Conservation (phyloP, 2,113 vertebrate genomes). For the Etia nguti region DNA sequence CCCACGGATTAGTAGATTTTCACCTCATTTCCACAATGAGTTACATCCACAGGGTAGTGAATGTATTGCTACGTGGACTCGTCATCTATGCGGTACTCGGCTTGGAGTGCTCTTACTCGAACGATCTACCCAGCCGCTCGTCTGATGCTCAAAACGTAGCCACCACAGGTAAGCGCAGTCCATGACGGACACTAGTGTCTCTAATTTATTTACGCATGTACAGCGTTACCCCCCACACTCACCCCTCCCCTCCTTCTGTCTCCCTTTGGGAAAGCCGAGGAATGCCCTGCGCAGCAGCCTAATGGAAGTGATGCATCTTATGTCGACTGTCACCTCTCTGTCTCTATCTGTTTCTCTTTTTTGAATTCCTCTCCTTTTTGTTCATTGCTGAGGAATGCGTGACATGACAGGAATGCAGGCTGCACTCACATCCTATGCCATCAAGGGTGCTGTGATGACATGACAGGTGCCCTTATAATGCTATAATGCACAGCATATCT, state of each 20-base stretch:
- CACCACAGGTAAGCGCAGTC: constrained; percentile 65
- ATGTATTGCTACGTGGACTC: constrained; percentile 77
- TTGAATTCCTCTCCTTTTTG: neutral
- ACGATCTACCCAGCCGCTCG: constrained; percentile 44
- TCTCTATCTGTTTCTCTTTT: neutral
- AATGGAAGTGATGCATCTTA: constrained; percentile 12
- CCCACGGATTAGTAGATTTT: constrained; percentile 27
- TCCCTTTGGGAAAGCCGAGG: constrained; percentile 47
- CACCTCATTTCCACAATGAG: constrained; percentile 66
- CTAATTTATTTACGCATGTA: constrained; percentile 19
- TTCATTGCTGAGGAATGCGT: constrained; percentile 20
- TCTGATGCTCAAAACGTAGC: constrained; percentile 58
- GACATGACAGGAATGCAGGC: constrained; percentile 47
- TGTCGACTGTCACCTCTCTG: neutral
- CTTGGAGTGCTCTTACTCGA: constrained; percentile 61
- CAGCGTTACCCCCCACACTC: neutral
- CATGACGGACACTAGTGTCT: neutral
- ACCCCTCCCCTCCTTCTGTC: neutral
- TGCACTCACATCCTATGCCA: neutral
- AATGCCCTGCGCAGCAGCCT: constrained; percentile 28
- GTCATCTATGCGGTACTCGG: constrained; percentile 78
- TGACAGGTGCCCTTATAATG: neutral
- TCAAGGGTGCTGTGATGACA: neutral
- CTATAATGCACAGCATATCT: neutral
- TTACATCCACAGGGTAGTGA: constrained; percentile 61